Base-by-base conservation (phyloP, 2,113 vertebrate species). In the Hypocryptadius cinnamomeus region DNA sequence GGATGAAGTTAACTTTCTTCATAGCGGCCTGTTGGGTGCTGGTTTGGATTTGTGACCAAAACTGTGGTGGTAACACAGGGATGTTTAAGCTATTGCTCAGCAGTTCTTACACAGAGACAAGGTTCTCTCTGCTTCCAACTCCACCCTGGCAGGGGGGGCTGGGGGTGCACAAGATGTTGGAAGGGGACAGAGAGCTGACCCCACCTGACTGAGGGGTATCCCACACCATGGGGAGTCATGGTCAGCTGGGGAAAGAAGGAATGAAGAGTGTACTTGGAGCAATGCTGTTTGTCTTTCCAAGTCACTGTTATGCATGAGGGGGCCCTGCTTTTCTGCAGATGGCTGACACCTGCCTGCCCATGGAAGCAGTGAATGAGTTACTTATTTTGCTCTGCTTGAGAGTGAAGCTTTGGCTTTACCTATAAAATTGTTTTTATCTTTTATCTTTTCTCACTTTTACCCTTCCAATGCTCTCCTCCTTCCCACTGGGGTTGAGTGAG, bases 271-370 rank as follows among this genome's bases (percentile, higher is more conserved):
- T 2, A 3, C 12, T 81, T 13, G n/a, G 40, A 76, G 44, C 56
- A 5, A 42, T 6, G 20, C 8, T 5, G 0, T 48, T 76, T 81
- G 31, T 63, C 68, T 69, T 86, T 48, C 51, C 33, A 42, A 59
- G 35, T 42, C 9, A 31, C 22, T 0, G 0, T 8, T 25, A n/a
- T 0, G 0, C 1, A 5, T 2, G 10, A 39, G 5, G 12, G 14
- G 64, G 22, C 39, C 11, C 22, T 22, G 39, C 33, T 79, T 42
- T 76, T 25, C 48, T 60, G 22, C 35, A 83, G 31, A 31, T 15
- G 24, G 22, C 37, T 77, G 37, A 79, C 42, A 56, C 3, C 18
- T 42, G 27, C 24, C 40, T 31, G 23, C 7, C 3, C 1, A 28
- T 47, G 14, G 37, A 60, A 69, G 11, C 0, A 3, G 24, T 14